These are phyloP conservation scores for Taurulus bubalis DNA, from an alignment of 2,113 vertebrate genomes.

Conservation along the genomic window DNA sequence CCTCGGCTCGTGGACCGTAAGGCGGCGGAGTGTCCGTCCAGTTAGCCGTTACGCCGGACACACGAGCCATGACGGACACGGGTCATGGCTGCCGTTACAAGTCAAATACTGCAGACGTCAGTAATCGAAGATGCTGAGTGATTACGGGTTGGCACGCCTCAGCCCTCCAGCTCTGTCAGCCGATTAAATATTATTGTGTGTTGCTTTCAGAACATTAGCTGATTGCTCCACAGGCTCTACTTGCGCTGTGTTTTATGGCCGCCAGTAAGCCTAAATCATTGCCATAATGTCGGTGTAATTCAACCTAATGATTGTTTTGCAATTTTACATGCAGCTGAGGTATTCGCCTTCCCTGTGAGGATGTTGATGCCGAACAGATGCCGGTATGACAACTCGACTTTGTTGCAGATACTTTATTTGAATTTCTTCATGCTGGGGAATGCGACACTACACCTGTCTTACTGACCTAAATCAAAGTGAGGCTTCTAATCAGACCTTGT, in stretches of 20 bases:
- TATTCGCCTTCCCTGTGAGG: conserved; percentile 1
- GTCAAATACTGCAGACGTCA: not conserved
- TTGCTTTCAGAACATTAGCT: conserved; percentile 68
- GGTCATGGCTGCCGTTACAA: conserved; percentile 26
- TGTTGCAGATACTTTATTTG: not conserved
- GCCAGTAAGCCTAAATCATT: conserved; percentile 64
- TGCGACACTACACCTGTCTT: not conserved
- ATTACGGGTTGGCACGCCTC: conserved; percentile 30
- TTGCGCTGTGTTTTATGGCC: conserved; percentile 59
- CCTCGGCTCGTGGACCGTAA: conserved; percentile 13
- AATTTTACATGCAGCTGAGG: conserved; percentile 52
- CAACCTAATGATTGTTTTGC: conserved; percentile 56
- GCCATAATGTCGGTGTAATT: conserved; percentile 59
- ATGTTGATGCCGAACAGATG: conserved; percentile 23
- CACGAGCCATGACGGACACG: not conserved
- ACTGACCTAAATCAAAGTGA: not conserved
- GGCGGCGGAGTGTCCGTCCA: conserved; percentile 17
- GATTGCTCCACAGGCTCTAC: conserved; percentile 67
- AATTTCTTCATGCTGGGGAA: not conserved
- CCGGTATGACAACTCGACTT: conserved; percentile 1
- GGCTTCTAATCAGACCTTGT: not conserved
- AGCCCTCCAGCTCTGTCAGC: conserved; percentile 44
- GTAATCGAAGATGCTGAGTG: conserved; percentile 9
- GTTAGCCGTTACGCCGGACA: conserved; percentile 30
- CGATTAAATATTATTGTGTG: conserved; percentile 61